Evolutionary conservation across 1,140 invertebrate genomes (phyloP).

Genomic region (Armadillidium nasatum): DNA sequence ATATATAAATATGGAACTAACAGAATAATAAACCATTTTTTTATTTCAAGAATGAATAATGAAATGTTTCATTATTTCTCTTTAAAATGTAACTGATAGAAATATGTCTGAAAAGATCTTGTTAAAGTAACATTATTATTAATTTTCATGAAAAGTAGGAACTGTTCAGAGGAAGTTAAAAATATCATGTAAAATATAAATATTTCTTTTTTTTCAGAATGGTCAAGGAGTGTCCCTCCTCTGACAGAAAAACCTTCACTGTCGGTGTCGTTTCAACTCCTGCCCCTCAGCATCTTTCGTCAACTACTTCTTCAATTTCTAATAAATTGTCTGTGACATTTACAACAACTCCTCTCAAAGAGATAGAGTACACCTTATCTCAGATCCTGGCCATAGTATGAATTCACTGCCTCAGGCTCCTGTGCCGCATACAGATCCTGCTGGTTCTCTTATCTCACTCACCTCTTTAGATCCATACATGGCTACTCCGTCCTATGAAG

Average conservation of each 20-base stretch:
- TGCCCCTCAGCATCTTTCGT: slow-evolving; percentile 39
- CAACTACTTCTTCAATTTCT: slow-evolving; percentile 4
- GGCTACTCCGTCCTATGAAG: not conserved
- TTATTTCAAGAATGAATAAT: no score
- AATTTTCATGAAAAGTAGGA: no score
- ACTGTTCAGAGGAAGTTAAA: no score
- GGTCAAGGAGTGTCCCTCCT: slow-evolving; percentile 1
- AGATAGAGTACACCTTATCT: slow-evolving; percentile 40
- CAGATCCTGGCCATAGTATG: slow-evolving; percentile 34
- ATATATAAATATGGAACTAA: no score
- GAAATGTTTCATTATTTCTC: no score
- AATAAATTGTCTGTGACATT: slow-evolving; percentile 38
- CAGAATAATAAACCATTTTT: no score
- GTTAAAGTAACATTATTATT: no score
- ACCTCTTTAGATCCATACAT: slow-evolving; percentile 1
- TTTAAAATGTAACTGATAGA: no score
- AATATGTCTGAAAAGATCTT: no score
- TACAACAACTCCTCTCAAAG: slow-evolving; percentile 42
- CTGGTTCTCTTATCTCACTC: not conserved
- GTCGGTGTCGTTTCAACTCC: slow-evolving; percentile 42
- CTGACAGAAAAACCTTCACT: slow-evolving; percentile 29
- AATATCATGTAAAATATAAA: no score
- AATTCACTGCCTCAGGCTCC: not conserved
- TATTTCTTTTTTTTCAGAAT: not conserved
- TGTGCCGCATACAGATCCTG: not conserved